Evolutionary conservation across 2,113 vertebrate genomes (phyloP).

Genomic region (human (Homo sapiens)): DNA sequence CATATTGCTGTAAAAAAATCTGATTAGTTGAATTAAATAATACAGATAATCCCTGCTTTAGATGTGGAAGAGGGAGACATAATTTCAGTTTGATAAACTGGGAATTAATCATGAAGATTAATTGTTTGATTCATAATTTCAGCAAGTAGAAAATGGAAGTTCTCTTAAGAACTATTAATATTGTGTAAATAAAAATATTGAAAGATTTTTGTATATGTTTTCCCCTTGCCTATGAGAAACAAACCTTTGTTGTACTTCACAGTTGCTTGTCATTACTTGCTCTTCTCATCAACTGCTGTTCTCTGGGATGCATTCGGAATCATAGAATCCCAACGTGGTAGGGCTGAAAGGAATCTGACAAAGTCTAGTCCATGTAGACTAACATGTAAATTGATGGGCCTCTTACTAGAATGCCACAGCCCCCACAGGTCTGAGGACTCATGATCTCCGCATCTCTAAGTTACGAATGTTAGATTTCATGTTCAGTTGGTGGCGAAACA

Average conservation of each 20-base stretch:
- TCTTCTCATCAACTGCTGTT: neutral
- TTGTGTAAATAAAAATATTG: neutral
- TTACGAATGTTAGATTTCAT: neutral
- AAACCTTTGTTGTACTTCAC: neutral
- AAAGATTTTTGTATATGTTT: neutral
- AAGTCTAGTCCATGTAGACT: neutral
- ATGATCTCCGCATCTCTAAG: neutral
- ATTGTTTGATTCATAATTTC: constrained; percentile 14
- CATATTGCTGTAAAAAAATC: neutral
- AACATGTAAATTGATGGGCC: too few relatives aligned
- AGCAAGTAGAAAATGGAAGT: neutral
- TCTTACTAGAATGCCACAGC: too few relatives aligned
- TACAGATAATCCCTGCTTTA: neutral
- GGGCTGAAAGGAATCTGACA: neutral
- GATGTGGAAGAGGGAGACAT: neutral
- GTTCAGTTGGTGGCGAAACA: neutral
- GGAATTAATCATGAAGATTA: neutral
- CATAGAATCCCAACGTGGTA: neutral
- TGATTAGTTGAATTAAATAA: neutral
- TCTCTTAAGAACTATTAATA: neutral
- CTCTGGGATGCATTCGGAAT: neutral
- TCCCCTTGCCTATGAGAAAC: neutral
- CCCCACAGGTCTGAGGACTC: neutral
- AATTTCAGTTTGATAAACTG: neutral
- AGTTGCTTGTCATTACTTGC: neutral